Percentiles rank a stretch among this genome's conserved stretches.
These are phyloP conservation scores for Haemorhous mexicanus DNA, from an alignment of 2,113 vertebrate genomes.

Conservation along the genomic window DNA sequence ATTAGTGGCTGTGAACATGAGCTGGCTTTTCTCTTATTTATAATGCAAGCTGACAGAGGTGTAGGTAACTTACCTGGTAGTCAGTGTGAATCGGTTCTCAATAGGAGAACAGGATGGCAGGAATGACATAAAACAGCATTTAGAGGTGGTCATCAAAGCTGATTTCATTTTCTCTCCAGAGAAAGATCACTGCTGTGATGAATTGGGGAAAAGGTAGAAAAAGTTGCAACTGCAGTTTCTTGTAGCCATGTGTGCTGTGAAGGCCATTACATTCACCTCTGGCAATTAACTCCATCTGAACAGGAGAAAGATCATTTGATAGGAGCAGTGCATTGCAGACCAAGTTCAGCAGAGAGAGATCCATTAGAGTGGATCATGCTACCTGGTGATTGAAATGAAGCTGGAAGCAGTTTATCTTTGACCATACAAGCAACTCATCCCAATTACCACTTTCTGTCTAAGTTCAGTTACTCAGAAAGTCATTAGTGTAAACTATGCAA, in stretches of 20 bases:
- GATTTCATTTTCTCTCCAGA: background rate
- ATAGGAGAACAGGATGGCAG: background rate
- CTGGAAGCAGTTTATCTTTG: background rate
- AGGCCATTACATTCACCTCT: background rate
- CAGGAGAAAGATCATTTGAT: background rate
- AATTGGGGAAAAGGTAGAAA: background rate
- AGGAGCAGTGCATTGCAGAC: background rate
- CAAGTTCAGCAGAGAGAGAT: background rate
- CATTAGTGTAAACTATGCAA: background rate
- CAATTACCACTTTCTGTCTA: background rate
- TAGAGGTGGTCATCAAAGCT: background rate
- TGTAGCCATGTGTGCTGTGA: background rate
- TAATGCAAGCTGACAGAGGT: background rate
- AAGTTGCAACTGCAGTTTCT: background rate
- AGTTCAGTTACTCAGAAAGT: background rate
- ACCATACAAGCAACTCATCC: background rate
- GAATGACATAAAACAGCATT: background rate
- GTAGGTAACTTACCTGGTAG: background rate
- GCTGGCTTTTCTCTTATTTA: background rate
- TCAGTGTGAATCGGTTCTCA: background rate
- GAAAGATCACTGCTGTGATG: background rate
- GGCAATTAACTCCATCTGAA: background rate
- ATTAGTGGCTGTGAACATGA: background rate
- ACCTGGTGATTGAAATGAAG: background rate
- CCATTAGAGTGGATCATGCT: background rate